Base-by-base conservation (phyloP, 2,797 vertebrate genomes). In the Lophotriccus pileatus region DNA sequence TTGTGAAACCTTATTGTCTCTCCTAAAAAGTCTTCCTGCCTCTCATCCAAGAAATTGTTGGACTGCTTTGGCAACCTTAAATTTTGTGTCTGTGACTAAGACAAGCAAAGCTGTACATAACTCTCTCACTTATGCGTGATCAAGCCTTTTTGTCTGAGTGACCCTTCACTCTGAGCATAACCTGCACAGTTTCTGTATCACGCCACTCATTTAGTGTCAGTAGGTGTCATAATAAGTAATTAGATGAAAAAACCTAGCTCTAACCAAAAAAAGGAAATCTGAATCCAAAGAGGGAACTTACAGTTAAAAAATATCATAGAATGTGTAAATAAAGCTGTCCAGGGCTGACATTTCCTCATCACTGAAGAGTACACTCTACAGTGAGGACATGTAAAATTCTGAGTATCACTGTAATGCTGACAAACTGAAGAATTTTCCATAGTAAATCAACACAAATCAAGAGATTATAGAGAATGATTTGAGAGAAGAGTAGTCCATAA, bases 331-430 rank as follows among this genome's bases (percentile, higher is more conserved):
- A 44, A 84, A 88, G 3, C 37, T 84, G 18, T 47, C 41, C 37
- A 68, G 39, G 44, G 23, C 25, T 74, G 36, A 52, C 1, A 0
- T 84, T 84, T 93, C 3, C 5, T 69, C 0, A 0, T 70, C 69
- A 28, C 23, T 76, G 7, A 23, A 60, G 49, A 60, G 53, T 27
- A 44, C 6, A 24, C 6, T 53, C 15, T 60, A 0, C 0, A 0
- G 9, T 58, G 60, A 28, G 77, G 56, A 53, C 50, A 25, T 55
- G 34, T 53, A 41, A 63, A 81, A 80, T 77, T 58, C 60, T 80
- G 32, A 43, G 6, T 16, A 18, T 27, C 30, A 44, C 28, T 8
- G 2, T 67, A 59, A 43, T 59, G 39, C 36, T 63, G 34, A 56
- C 47, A 78, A 90, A 64, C 12, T 34, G 52, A 75, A 68, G 17